Evolutionary conservation across 2,113 vertebrate species (phyloP).

Genomic region (Xiphophorus couchianus): DNA sequence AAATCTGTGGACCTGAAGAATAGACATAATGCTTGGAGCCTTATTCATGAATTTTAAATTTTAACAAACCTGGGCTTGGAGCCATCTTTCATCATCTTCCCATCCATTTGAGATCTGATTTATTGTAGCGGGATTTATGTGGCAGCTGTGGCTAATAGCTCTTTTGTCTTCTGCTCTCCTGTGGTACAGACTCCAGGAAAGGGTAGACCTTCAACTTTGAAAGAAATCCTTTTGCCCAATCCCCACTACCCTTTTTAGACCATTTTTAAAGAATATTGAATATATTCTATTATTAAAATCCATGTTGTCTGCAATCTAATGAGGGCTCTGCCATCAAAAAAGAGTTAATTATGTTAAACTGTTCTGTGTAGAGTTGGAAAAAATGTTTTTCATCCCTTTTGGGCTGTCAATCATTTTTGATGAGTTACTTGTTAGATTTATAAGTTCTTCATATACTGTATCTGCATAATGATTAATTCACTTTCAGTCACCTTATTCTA

Average conservation of each 20-base stretch:
- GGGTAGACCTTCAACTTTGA: constrained; percentile 3
- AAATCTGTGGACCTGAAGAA: constrained; percentile 18
- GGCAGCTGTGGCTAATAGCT: constrained; percentile 56
- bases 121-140: constrained; percentile 53
- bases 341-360: background rate
- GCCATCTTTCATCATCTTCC: constrained; percentile 45
- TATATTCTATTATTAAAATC: constrained; percentile 1
- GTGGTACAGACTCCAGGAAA: constrained; percentile 21
- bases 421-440: constrained; percentile 4
- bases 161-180: constrained; percentile 55
- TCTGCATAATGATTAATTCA: constrained; percentile 37
- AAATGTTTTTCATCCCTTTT: background rate
- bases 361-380: background rate
- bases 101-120: constrained; percentile 57
- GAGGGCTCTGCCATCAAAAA: background rate
- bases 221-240: background rate
- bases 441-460: background rate
- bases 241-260: background rate
- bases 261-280: background rate
- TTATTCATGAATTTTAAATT: constrained; percentile 57
- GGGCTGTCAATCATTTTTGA: constrained; percentile 10
- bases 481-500: constrained; percentile 67
- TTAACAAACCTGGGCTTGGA: constrained; percentile 54
- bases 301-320: background rate
- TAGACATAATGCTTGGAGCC: constrained; percentile 33